These are phyloP conservation scores for Neoitamus cyanurus DNA, from an alignment of 2,888 invertebrate species.

Conservation along the genomic window DNA sequence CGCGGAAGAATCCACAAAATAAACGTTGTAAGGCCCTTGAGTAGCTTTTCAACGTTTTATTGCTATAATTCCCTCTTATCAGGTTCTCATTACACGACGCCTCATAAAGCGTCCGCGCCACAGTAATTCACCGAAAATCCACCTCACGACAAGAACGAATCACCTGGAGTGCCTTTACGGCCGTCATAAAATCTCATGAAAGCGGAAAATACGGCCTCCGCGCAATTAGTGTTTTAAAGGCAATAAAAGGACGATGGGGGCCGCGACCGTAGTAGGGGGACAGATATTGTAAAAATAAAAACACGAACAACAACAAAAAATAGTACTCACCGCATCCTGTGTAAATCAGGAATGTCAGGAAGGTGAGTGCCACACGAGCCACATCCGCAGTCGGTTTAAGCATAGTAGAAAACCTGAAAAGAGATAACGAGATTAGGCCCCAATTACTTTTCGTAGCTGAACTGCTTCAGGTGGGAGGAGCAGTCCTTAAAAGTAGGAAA, in stretches of 20 bases:
- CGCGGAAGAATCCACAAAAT: not conserved
- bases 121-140: not conserved
- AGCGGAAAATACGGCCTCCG: not conserved
- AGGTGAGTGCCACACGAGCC: conserved; percentile 24
- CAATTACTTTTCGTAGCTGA: conserved; percentile 23
- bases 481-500: not conserved
- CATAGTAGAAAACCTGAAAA: conserved; percentile 40
- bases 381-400: conserved; percentile 14
- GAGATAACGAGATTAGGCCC: conserved; percentile 24
- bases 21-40: not conserved
- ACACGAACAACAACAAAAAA: not conserved
- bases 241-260: not conserved
- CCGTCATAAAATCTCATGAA: conserved; percentile 16
- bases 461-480: not conserved
- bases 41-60: not conserved
- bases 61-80: not conserved
- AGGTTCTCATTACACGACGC: not conserved
- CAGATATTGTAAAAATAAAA: not conserved
- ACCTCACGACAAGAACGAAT: not conserved
- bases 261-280: not conserved
- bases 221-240: conserved; percentile 27
- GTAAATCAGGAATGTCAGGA: conserved; percentile 22
- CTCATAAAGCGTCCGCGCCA: not conserved
- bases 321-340: conserved; percentile 32
- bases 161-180: not conserved